Base-by-base conservation (phyloP, 2,888 invertebrate species). In the Allolobophora icterica region DNA sequence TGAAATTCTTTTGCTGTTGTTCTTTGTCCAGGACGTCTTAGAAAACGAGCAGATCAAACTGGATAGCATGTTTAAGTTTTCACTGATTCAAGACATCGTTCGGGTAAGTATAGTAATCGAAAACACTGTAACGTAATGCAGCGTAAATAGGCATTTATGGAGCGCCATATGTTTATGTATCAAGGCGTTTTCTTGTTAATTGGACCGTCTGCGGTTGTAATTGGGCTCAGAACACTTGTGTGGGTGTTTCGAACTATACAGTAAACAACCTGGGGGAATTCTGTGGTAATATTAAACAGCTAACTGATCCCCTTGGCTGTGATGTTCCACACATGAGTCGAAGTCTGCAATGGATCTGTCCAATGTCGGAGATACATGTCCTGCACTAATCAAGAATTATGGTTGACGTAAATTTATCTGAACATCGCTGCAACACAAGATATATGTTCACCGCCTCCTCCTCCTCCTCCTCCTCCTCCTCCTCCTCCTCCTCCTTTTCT, bases 21-120 rank as follows among this genome's bases (percentile, higher is more conserved):
- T 0, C 34, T 90, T 90, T 84, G 19, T 94, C 17, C 93, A 95
- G 94, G 96, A 96, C 93, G 96, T 96, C 30, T 93, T 99, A 93
- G 98, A 98, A 95, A 98, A 98, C 95, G 98, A 98, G 92, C 97
- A 97, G 93, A 97, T 99, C 91, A 97, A 98, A 94, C 96, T 99
- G 93, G 99, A 99, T 95, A 97, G 97, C 97, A 97, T 98, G 96
- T 98, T 99, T 95, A 97, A 97, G 95, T 97, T 98, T 95, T 98
- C 98, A 90, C 96, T 99, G 91, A 98, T 99, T 97, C 98, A 98
- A 94, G 99, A 99, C 95, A 97, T 99, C 93, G 97, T 98, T 2
- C 97, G 97, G 96, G 97, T 97, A 94, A 96, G 96, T 91, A 90
- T 30, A 13, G 5, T 13, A 13, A 45, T 19, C 6, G 45, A 45